Conservation (phyloP, 1,140 invertebrate genomes). For the Megalonaias nervosa region DNA sequence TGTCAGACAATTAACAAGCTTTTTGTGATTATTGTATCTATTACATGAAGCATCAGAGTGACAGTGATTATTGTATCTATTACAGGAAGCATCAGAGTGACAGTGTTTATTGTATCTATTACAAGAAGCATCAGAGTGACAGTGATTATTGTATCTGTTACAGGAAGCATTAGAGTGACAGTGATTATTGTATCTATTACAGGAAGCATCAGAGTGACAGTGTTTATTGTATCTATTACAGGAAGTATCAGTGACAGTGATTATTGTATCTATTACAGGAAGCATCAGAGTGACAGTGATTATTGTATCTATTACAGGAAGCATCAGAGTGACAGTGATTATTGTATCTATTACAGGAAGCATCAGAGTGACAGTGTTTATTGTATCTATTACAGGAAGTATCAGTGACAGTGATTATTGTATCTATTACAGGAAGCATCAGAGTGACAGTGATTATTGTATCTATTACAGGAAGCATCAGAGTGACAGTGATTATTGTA, state of each 20-base stretch:
- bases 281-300: slow-evolving; percentile 90
- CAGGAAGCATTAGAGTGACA: slow-evolving; percentile 89
- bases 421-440: slow-evolving; percentile 80
- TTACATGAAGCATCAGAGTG: slow-evolving; percentile 86
- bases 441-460: too few species aligned
- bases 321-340: slow-evolving; percentile 89
- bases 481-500: too few species aligned
- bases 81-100: slow-evolving; percentile 87
- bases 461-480: slow-evolving; percentile 80
- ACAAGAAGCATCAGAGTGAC: slow-evolving; percentile 88
- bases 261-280: slow-evolving; percentile 76
- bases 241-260: slow-evolving; percentile 92
- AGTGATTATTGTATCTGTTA: too few species aligned
- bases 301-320: slow-evolving; percentile 78
- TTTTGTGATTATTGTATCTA: slow-evolving; percentile 6
- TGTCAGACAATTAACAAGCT: too few species aligned
- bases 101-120: too few species aligned
- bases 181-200: too few species aligned
- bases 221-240: slow-evolving; percentile 68
- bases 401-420: too few species aligned
- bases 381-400: slow-evolving; percentile 79
- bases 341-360: slow-evolving; percentile 80
- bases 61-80: too few species aligned
- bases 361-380: slow-evolving; percentile 87
- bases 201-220: slow-evolving; percentile 90